Conservation (phyloP, 2,888 invertebrate species). For the Andrena bucephala region DNA sequence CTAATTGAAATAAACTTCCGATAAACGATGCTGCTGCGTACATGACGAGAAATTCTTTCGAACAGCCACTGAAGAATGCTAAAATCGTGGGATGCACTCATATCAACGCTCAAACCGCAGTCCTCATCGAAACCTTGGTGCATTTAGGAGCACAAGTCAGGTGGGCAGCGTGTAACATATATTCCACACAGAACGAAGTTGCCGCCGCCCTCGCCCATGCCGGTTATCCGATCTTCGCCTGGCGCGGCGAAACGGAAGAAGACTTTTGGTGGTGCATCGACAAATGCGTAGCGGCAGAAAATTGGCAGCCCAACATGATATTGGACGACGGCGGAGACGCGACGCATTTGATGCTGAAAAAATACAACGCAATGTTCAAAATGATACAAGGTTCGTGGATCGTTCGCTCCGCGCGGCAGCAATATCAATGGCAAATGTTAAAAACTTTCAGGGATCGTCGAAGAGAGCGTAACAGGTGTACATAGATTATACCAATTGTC, state of each 20-base stretch:
- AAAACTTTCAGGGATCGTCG: slow-evolving; percentile 92
- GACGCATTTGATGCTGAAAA: slow-evolving; percentile 97
- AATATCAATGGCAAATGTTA: slow-evolving; percentile 4
- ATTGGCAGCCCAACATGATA: slow-evolving; percentile 99
- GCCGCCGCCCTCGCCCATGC: slow-evolving; percentile 97
- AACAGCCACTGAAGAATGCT: slow-evolving; percentile 94
- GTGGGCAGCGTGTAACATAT: slow-evolving; percentile 99
- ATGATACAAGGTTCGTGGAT: slow-evolving; percentile 91
- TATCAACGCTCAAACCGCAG: slow-evolving; percentile 99
- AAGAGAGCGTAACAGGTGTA: slow-evolving; percentile 99
- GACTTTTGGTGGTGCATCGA: slow-evolving; percentile 99
- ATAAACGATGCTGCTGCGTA: not conserved
- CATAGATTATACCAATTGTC: slow-evolving; percentile 98
- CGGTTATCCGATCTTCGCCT: slow-evolving; percentile 96
- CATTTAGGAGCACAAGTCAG: slow-evolving; percentile 96
- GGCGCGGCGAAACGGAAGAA: slow-evolving; percentile 98
- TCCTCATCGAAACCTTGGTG: slow-evolving; percentile 95
- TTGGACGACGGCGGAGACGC: slow-evolving; percentile 99
- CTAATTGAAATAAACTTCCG: not conserved
- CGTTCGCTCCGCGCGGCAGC: not conserved
- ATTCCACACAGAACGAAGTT: slow-evolving; percentile 99
- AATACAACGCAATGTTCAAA: slow-evolving; percentile 97
- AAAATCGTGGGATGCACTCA: slow-evolving; percentile 99
- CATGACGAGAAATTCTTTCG: slow-evolving; percentile 23
- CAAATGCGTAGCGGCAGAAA: slow-evolving; percentile 95